These are phyloP conservation scores for Tangara arthus DNA, from an alignment of 2,797 vertebrate genomes.

Conservation along the genomic window DNA sequence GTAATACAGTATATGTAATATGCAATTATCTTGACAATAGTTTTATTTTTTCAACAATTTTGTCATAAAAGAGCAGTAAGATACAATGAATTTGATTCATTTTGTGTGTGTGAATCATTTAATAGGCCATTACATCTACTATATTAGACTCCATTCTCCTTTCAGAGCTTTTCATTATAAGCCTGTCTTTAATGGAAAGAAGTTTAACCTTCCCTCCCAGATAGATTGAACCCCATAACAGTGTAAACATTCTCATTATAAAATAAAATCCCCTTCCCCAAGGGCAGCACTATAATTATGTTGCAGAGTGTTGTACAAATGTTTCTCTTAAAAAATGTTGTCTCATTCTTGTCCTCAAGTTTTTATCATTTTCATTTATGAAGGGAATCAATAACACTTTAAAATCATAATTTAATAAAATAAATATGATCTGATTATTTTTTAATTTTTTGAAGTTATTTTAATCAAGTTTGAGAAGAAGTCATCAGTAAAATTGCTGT, in stretches of 20 bases:
- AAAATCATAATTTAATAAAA: conserved; percentile 73
- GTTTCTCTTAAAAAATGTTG: conserved; percentile 79
- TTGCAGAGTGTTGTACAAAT: conserved; percentile 75
- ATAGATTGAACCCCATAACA: conserved; percentile 83
- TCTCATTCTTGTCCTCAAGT: conserved; percentile 75
- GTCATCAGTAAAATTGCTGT: conserved; percentile 92
- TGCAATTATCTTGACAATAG: conserved; percentile 82
- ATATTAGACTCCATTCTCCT: conserved; percentile 82
- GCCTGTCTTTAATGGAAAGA: conserved; percentile 83
- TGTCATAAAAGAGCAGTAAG: conserved; percentile 81
- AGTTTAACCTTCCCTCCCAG: conserved; percentile 84
- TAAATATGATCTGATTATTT: conserved; percentile 82
- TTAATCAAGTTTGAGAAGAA: conserved; percentile 91
- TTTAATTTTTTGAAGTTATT: conserved; percentile 83
- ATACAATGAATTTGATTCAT: conserved; percentile 83
- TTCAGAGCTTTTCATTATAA: conserved; percentile 84
- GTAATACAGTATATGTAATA: conserved; percentile 77
- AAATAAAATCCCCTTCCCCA: conserved; percentile 85
- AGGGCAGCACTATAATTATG: conserved; percentile 82
- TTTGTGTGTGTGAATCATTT: conserved; percentile 84
- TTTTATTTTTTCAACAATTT: conserved; percentile 84
- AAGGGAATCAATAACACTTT: conserved; percentile 72
- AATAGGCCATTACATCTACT: conserved; percentile 84
- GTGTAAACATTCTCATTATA: conserved; percentile 86
- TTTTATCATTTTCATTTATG: conserved; percentile 75